phyloP scores from a whole-genome alignment of 2,113 vertebrate genomes.

The Alligator mississippiensis region DNA sequence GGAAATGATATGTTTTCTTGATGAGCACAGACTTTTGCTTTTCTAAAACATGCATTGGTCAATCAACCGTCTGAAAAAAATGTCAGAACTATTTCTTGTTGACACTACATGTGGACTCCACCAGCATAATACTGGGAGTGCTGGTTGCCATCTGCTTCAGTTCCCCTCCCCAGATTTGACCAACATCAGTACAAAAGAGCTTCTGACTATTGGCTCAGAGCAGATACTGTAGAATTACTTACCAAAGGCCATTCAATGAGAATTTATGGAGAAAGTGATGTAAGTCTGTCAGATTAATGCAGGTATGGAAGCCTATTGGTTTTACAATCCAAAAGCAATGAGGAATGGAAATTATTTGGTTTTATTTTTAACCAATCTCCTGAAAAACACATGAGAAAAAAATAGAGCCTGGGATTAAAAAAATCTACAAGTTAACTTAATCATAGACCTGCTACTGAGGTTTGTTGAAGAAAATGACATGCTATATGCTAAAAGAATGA shows the following conservation, averaged over 20 bases:
- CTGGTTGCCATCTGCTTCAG: background rate
- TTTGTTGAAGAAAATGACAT: background rate
- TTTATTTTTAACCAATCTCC: background rate
- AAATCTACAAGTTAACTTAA: background rate
- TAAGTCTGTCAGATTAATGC: conserved; percentile 12
- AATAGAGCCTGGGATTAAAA: background rate
- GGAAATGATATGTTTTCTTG: background rate
- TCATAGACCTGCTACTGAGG: background rate
- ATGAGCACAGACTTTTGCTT: background rate
- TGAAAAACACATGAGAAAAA: background rate
- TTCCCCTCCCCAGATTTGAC: conserved; percentile 9
- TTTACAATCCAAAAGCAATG: background rate
- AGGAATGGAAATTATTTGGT: background rate
- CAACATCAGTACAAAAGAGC: conserved; percentile 14
- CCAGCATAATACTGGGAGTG: background rate
- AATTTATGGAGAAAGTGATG: conserved; percentile 23
- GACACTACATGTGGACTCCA: background rate
- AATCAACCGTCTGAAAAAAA: background rate
- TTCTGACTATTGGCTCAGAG: background rate
- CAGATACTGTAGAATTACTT: conserved; percentile 30
- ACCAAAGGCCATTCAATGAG: conserved; percentile 35
- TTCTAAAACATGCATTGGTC: background rate
- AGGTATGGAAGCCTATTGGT: background rate
- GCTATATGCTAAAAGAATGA: background rate
- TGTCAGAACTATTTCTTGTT: background rate